These are phyloP conservation scores for Palaemon carinicauda DNA, from an alignment of 1,140 invertebrate species.

Conservation along the genomic window DNA sequence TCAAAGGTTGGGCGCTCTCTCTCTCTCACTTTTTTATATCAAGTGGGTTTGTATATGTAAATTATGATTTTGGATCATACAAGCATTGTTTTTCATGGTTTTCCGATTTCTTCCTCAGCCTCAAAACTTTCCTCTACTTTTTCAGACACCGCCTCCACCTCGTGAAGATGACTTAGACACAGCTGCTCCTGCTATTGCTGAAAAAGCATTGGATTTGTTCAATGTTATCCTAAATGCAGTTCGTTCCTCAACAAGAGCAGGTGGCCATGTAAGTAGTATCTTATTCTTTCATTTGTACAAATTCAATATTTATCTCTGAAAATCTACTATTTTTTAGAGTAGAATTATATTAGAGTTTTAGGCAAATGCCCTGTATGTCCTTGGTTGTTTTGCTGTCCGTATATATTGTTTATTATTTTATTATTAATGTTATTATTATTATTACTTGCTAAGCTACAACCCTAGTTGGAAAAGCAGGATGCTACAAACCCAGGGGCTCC, in stretches of 20 bases:
- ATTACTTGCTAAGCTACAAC: no score
- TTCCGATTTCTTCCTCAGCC: neutral
- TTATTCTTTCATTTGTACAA: constrained; percentile 26
- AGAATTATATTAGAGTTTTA: no score
- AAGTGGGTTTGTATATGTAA: no score
- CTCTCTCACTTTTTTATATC: neutral
- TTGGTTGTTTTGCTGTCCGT: no score
- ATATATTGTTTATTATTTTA: no score
- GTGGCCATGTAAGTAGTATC: constrained; percentile 77
- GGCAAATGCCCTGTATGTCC: no score
- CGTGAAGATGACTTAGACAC: constrained; percentile 56
- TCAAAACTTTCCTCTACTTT: neutral
- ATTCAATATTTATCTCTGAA: no score
- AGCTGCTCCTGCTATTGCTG: constrained; percentile 49
- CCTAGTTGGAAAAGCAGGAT: no score
- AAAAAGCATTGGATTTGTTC: constrained; percentile 78
- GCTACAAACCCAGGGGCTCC: no score
- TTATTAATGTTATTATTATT: no score
- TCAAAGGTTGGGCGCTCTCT: constrained; percentile 65
- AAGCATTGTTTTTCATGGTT: neutral
- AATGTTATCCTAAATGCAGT: constrained; percentile 81
- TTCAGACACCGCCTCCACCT: constrained; percentile 55
- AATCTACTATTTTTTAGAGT: no score
- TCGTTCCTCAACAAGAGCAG: constrained; percentile 83
- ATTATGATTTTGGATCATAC: neutral